Conservation (phyloP, 2,113 vertebrate species). For the Fulica atra region DNA sequence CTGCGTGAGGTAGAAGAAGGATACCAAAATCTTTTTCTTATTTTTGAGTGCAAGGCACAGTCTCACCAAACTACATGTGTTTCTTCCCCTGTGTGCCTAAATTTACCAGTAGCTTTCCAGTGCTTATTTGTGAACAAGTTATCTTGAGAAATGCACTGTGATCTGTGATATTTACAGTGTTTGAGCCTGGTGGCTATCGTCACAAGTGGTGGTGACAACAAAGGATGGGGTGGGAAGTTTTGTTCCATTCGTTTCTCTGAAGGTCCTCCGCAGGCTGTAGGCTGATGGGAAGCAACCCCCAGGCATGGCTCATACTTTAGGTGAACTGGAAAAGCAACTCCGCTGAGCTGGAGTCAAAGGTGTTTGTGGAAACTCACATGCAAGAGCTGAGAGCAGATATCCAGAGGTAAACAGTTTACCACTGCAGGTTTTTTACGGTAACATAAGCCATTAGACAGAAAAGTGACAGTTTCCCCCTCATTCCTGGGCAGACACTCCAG, state of each 20-base stretch:
- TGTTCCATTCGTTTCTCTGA: neutral
- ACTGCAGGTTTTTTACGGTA: neutral
- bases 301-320: neutral
- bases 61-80: neutral
- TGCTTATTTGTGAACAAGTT: neutral
- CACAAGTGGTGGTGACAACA: neutral
- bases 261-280: neutral
- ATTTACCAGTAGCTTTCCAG: neutral
- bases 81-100: neutral
- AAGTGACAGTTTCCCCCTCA: conserved; percentile 40
- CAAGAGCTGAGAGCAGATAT: neutral
- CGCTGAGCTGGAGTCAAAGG: neutral
- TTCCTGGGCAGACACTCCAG: neutral
- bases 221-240: neutral
- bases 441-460: neutral
- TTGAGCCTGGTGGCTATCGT: neutral
- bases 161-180: neutral
- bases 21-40: neutral
- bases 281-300: neutral
- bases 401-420: neutral
- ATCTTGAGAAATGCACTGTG: neutral
- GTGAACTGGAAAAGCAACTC: neutral
- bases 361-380: neutral
- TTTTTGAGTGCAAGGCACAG: neutral
- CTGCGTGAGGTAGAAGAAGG: neutral